Conservation (phyloP, 2,113 vertebrate species). For the Ictalurus furcatus region DNA sequence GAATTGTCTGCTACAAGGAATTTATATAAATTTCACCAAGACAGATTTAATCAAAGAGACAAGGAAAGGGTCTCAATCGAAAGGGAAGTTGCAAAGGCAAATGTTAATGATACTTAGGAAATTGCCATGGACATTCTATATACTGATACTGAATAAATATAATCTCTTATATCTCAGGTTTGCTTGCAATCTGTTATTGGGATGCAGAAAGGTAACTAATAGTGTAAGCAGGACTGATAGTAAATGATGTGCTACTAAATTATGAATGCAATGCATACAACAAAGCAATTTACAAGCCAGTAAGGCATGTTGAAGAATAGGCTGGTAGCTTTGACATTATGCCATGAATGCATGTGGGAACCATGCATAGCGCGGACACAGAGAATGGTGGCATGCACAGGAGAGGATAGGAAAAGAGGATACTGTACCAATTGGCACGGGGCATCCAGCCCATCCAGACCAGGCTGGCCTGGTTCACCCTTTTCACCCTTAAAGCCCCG, state of each 20-base stretch:
- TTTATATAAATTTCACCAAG: not conserved
- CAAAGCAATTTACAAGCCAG: slow-evolving; percentile 62
- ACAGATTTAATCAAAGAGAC: not conserved
- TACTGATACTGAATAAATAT: not conserved
- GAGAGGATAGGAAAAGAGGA: slow-evolving; percentile 88
- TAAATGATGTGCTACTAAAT: not conserved
- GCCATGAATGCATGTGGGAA: not conserved
- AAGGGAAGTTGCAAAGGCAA: not conserved
- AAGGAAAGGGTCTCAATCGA: not conserved
- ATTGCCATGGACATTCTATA: not conserved
- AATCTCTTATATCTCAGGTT: not conserved
- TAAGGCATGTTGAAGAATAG: slow-evolving; percentile 33
- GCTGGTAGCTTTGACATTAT: slow-evolving; percentile 21
- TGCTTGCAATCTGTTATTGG: slow-evolving; percentile 3
- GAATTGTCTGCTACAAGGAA: not conserved
- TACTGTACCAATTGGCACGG: slow-evolving; percentile 99
- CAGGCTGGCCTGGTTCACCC: slow-evolving; percentile 99
- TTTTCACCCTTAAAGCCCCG: slow-evolving; percentile 99
- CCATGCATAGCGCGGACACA: not conserved
- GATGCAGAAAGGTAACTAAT: not conserved
- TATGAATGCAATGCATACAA: not conserved
- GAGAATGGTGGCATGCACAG: slow-evolving; percentile 78
- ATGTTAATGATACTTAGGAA: not conserved
- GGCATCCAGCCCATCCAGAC: slow-evolving; percentile 99
- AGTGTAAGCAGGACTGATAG: not conserved